These are phyloP conservation scores for Philypnodon macrostomus DNA, from an alignment of 2,797 vertebrate species.

Conservation along the genomic window DNA sequence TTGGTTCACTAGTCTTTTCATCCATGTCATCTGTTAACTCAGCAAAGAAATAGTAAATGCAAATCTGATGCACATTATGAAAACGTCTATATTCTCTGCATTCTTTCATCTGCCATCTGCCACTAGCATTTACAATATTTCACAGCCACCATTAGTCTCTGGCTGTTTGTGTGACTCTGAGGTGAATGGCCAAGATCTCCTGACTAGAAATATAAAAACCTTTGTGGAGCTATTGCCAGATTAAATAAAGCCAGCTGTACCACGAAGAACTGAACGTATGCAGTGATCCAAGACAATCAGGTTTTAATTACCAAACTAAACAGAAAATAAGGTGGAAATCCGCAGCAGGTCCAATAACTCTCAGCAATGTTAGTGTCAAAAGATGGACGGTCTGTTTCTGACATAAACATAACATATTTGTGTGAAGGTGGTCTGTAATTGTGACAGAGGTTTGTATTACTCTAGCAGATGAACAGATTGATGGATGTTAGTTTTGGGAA, in stretches of 20 bases:
- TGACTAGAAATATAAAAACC: neutral
- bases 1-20: too few species aligned
- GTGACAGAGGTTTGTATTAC: neutral
- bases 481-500: neutral
- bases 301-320: slow-evolving; percentile 1
- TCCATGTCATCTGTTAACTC: too few species aligned
- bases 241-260: neutral
- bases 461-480: neutral
- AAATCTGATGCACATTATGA: too few species aligned
- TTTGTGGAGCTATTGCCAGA: neutral
- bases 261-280: neutral
- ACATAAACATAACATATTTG: slow-evolving; percentile 1
- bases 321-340: neutral
- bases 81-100: too few species aligned
- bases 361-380: neutral
- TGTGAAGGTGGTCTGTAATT: neutral
- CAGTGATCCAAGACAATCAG: neutral
- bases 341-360: neutral
- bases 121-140: too few species aligned
- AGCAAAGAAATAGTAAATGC: too few species aligned
- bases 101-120: too few species aligned
- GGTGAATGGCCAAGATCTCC: neutral
- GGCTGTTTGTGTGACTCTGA: neutral
- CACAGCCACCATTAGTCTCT: too few species aligned
- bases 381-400: neutral